Percentiles rank a stretch among this genome's conserved stretches.
Evolutionary conservation across 2,797 vertebrate genomes (phyloP).

Genomic region (Xenentodon cancila): DNA sequence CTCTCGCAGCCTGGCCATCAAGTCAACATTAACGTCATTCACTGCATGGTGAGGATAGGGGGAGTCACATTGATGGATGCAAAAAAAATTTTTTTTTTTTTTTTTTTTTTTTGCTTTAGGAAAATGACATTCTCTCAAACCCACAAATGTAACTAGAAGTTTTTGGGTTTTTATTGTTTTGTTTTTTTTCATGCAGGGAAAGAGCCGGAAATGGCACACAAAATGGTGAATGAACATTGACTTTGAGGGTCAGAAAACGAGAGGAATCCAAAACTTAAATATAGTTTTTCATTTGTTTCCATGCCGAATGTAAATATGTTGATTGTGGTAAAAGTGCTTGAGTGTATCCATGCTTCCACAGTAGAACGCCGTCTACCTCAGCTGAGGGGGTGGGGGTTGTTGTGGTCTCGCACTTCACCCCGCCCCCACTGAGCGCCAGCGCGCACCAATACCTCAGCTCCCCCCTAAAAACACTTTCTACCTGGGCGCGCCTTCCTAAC

Average conservation of each 20-base stretch:
- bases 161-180: conserved; percentile 25
- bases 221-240: conserved; percentile 60
- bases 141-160: conserved; percentile 46
- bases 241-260: conserved; percentile 53
- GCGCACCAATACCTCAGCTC: conserved; percentile 89
- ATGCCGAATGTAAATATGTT: conserved; percentile 92
- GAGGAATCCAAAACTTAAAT: conserved; percentile 62
- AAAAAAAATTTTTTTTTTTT: conserved; percentile 1
- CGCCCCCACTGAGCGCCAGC: conserved; percentile 82
- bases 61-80: conserved; percentile 72
- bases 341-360: conserved; percentile 92
- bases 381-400: conserved; percentile 82
- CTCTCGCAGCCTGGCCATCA: conserved; percentile 51
- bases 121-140: conserved; percentile 61
- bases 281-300: conserved; percentile 72
- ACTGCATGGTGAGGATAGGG: conserved; percentile 74
- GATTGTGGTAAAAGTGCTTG: conserved; percentile 90
- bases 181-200: conserved; percentile 52
- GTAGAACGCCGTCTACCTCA: conserved; percentile 93
- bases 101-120: conserved; percentile 57
- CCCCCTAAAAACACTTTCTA: conserved; percentile 82
- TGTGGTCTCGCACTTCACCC: conserved; percentile 82
- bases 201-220: conserved; percentile 38
- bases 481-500: conserved; percentile 84
- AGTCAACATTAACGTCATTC: conserved; percentile 54